A percentile compares a stretch with the other conserved stretches of the same genome.
These are phyloP conservation scores for Limosa lapponica DNA, from an alignment of 2,797 vertebrate genomes.

Conservation along the genomic window DNA sequence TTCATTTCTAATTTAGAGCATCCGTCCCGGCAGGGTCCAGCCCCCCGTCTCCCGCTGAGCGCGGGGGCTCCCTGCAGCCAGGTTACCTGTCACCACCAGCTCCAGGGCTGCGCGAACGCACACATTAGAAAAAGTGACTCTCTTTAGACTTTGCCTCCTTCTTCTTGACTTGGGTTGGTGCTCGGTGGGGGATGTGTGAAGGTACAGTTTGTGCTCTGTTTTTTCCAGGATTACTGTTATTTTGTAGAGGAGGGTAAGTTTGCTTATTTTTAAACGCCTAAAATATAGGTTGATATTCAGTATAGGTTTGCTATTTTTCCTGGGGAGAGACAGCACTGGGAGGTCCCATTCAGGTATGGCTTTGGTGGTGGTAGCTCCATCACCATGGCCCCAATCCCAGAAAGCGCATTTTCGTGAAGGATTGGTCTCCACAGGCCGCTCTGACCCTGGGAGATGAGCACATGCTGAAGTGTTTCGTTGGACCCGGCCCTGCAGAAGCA, in stretches of 20 bases:
- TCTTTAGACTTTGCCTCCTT: neutral
- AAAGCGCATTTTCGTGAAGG: neutral
- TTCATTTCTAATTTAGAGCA: conserved; percentile 70
- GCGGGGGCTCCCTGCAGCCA: neutral
- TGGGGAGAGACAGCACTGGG: neutral
- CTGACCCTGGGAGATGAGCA: neutral
- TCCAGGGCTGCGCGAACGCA: neutral
- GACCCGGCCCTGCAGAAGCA: neutral
- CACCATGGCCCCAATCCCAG: neutral
- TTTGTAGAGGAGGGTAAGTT: neutral
- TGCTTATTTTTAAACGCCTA: neutral
- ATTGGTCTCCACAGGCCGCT: fast-evolving
- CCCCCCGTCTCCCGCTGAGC: conserved; percentile 20
- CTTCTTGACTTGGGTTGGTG: neutral
- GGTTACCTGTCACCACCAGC: conserved; percentile 13
- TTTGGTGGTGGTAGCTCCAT: neutral
- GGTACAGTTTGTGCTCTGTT: conserved; percentile 42
- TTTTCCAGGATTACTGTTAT: conserved; percentile 28
- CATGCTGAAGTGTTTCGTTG: neutral
- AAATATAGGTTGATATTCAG: neutral
- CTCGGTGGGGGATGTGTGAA: conserved; percentile 5
- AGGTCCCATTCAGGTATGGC: neutral
- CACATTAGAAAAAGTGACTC: neutral
- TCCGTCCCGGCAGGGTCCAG: conserved; percentile 2
- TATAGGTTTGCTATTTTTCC: neutral